Evolutionary conservation across 1,140 invertebrate genomes (phyloP).

Genomic region (Drosophila sturtevanti): DNA sequence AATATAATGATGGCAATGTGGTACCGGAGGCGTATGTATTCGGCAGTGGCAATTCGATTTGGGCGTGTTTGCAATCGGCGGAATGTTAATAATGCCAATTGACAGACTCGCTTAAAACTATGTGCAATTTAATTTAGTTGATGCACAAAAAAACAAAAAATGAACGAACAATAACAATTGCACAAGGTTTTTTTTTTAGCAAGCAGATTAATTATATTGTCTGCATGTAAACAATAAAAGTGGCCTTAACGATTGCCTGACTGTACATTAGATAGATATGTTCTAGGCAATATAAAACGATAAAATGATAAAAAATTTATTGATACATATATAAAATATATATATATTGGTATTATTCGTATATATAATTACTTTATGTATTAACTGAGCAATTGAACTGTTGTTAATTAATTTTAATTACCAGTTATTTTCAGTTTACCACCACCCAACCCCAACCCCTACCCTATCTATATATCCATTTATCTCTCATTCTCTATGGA

Average conservation of each 20-base stretch:
- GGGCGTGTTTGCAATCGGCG: constrained; percentile 6
- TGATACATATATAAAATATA: no score
- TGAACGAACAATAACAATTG: neutral
- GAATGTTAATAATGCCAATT: constrained; percentile 49
- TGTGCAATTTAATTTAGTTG: constrained; percentile 50
- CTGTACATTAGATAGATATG: neutral
- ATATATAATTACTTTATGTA: constrained; percentile 26
- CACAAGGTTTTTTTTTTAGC: neutral
- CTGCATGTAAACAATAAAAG: constrained; percentile 29
- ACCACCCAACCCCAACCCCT: no score
- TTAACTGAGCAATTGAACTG: constrained; percentile 55
- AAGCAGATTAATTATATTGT: constrained; percentile 35
- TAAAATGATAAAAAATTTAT: no score
- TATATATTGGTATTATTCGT: constrained; percentile 45
- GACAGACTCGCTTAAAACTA: constrained; percentile 44
- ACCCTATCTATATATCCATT: no score
- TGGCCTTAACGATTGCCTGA: neutral
- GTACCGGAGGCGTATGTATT: constrained; percentile 11
- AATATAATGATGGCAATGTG: constrained; percentile 35
- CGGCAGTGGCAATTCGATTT: neutral
- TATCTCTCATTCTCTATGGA: neutral
- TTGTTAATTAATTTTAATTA: constrained; percentile 61
- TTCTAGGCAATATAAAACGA: neutral
- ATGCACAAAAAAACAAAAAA: neutral
- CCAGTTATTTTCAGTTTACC: constrained; percentile 9